phyloP scores from a whole-genome alignment of 2,888 invertebrate species.

The Rhingia campestris region DNA sequence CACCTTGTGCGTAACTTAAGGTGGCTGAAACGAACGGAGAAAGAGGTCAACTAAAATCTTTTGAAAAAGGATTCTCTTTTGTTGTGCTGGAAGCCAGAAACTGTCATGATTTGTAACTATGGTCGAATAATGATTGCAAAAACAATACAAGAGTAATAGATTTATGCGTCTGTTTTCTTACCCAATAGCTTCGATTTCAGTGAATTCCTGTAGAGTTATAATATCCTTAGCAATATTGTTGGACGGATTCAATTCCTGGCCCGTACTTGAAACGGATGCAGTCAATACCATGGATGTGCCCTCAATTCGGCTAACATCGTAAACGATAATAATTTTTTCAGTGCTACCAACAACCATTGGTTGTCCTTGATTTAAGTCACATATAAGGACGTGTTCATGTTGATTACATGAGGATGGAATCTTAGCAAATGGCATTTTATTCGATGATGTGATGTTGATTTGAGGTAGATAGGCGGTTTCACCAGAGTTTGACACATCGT shows the following conservation, averaged over 20 bases:
- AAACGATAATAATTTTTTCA: slow-evolving; percentile 78
- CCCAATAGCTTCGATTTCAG: slow-evolving; percentile 82
- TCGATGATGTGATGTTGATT: slow-evolving; percentile 83
- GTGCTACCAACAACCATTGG: slow-evolving; percentile 78
- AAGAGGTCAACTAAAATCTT: too few species aligned
- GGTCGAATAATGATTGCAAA: too few species aligned
- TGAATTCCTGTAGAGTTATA: slow-evolving; percentile 80
- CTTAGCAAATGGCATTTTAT: slow-evolving; percentile 80
- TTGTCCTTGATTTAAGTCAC: slow-evolving; percentile 80
- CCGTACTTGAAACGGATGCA: slow-evolving; percentile 82
- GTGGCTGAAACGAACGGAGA: too few species aligned
- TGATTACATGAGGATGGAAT: slow-evolving; percentile 80
- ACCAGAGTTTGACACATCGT: slow-evolving; percentile 82
- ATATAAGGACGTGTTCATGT: slow-evolving; percentile 78
- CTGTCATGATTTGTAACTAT: too few species aligned
- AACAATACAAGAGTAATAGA: too few species aligned
- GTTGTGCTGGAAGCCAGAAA: too few species aligned
- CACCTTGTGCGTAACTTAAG: too few species aligned
- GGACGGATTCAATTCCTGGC: slow-evolving; percentile 78
- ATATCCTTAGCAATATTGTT: slow-evolving; percentile 79
- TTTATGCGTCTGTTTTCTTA: slow-evolving; percentile 63
- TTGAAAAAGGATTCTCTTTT: too few species aligned
- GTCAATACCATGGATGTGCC: slow-evolving; percentile 78
- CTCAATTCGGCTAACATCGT: slow-evolving; percentile 80
- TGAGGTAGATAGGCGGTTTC: slow-evolving; percentile 84